Evolutionary conservation across 2,113 vertebrate species (phyloP).

Genomic region (Toxotes jaculatrix): DNA sequence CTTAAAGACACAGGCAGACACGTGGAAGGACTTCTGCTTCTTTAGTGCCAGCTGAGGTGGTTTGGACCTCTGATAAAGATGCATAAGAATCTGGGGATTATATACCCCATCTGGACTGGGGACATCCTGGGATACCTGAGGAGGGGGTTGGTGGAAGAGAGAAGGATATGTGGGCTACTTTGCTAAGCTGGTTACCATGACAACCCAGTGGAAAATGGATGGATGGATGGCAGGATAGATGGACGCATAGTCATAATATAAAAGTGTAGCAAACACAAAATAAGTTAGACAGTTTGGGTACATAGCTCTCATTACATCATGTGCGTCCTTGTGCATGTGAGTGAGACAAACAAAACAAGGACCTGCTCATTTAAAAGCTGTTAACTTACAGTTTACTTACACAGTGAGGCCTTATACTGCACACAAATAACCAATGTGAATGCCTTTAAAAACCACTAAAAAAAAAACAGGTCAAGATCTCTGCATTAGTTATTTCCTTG

Average conservation of each 20-base stretch:
- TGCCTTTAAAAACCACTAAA: not conserved
- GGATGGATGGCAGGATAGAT: not conserved
- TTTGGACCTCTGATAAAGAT: too few relatives aligned
- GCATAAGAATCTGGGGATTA: not conserved
- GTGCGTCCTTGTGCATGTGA: too few relatives aligned
- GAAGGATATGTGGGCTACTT: too few relatives aligned
- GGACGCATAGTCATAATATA: not conserved
- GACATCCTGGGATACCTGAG: not conserved
- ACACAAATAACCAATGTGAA: not conserved
- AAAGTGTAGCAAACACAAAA: not conserved
- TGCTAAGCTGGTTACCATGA: not conserved
- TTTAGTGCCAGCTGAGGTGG: too few relatives aligned
- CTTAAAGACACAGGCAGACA: not conserved
- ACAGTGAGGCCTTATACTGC: not conserved
- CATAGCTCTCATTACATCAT: too few relatives aligned
- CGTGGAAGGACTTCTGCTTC: too few relatives aligned
- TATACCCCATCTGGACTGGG: not conserved
- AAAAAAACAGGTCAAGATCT: not conserved
- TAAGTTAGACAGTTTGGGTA: too few relatives aligned
- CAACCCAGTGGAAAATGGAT: not conserved
- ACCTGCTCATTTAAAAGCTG: too few relatives aligned
- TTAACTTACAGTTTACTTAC: too few relatives aligned
- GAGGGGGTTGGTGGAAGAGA: not conserved
- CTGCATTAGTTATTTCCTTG: not conserved
- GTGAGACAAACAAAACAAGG: too few relatives aligned